These are phyloP conservation scores for Darevskia nairensis DNA, from an alignment of 2,797 vertebrate genomes.

Conservation along the genomic window DNA sequence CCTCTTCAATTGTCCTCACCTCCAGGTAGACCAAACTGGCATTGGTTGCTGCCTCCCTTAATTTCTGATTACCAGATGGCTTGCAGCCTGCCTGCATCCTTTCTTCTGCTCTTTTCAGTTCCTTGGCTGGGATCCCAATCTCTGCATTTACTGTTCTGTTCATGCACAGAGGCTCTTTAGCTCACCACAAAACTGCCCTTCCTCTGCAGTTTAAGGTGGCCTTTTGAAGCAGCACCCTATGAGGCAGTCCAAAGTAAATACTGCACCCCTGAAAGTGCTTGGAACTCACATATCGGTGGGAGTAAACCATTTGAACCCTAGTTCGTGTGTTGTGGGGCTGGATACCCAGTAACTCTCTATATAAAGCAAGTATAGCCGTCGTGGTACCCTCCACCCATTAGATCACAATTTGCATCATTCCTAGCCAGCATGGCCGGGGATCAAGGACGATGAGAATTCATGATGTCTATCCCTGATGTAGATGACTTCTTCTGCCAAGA, in stretches of 20 bases:
- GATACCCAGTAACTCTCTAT: background rate
- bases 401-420: no score
- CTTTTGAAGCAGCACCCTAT: background rate
- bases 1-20: background rate
- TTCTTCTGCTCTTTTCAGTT: background rate
- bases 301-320: background rate
- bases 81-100: background rate
- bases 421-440: no score
- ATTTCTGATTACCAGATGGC: background rate
- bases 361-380: no score
- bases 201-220: background rate
- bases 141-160: background rate
- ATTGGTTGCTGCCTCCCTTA: background rate
- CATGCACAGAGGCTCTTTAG: background rate
- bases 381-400: no score
- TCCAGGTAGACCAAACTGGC: background rate
- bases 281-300: background rate
- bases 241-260: background rate
- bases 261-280: background rate
- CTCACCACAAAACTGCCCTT: background rate
- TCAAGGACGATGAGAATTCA: no score
- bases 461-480: no score
- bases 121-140: background rate
- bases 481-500: background rate
- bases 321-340: background rate